Base-by-base conservation (phyloP, 64 coral and sea anemone genomes). In the Montipora cactus region DNA sequence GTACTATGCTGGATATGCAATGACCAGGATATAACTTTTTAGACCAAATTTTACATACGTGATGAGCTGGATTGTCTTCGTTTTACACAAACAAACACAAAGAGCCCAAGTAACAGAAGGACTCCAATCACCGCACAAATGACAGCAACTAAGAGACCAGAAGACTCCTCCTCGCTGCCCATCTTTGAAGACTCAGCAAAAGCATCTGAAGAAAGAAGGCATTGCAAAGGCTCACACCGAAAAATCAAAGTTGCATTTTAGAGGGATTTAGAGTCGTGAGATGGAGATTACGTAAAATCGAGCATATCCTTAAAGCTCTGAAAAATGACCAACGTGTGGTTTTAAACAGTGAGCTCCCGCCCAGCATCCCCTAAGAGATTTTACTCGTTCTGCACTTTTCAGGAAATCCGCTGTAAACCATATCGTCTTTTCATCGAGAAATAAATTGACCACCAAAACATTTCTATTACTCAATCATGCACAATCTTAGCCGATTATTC, bases 41-140 rank as follows among this genome's bases (percentile, higher is more conserved):
- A 22, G 23, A 25, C 46, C 2, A 2, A 45, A 5, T 75, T 14
- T 52, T 44, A 75, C 81, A 85, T 86, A 92, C 90, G 81, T 21
- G 90, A 76, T n/a, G 74, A 80, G 7, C n/a, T 53, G 59, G 90
- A 49, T 47, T 83, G 74, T 70, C 84, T 79, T 15, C 64, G 74
- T 44, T 62, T 80, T 8, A 52, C 70, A 75, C 92, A 93, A 78
- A 88, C 61, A 80, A 88, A 87, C 2, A 37, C 84, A 25, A 88
- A 46, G 20, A 93, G 62, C 3, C 79, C n/a, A 21, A 93, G 59
- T 48, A 93, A 67, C 10, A 93, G 66, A 61, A 93, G 11, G 25
- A 93, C 12, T 53, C 83, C 84, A 28, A 72, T 46, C n/a, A 88
- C 44, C 14, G 87, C 4, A 81, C 92, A 85, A 50, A 76, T 74